These are phyloP conservation scores for Tetramorium parvispinum DNA, from an alignment of 1,140 invertebrate genomes.

Conservation along the genomic window DNA sequence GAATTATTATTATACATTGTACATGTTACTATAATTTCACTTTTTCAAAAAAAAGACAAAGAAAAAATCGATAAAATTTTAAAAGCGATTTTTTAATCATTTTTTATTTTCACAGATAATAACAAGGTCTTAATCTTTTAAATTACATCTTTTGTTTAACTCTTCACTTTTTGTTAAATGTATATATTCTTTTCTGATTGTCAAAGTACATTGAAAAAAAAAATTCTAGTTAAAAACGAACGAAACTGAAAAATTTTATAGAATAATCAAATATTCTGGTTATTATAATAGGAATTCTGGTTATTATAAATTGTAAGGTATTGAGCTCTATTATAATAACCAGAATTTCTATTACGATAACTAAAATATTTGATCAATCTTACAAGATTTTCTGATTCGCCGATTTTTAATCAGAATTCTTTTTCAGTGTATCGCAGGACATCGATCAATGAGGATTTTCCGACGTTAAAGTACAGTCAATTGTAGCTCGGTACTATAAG, in stretches of 20 bases:
- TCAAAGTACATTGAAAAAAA: too few relatives aligned
- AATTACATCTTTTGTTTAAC: not conserved
- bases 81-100: not conserved
- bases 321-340: too few relatives aligned
- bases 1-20: not conserved
- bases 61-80: not conserved
- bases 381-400: too few relatives aligned
- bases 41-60: not conserved
- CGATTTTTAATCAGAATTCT: too few relatives aligned
- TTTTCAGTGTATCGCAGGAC: not conserved
- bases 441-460: not conserved
- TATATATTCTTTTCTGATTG: not conserved
- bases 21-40: not conserved
- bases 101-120: not conserved
- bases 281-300: too few relatives aligned
- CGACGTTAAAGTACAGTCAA: not conserved
- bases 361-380: too few relatives aligned
- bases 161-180: not conserved
- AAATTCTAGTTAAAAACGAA: too few relatives aligned
- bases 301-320: too few relatives aligned
- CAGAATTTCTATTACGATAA: too few relatives aligned
- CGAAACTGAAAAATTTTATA: too few relatives aligned
- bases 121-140: not conserved
- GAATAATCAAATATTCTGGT: too few relatives aligned
- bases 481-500: not conserved